Conservation (phyloP, 2,113 vertebrate species). For the Lagopus muta region DNA sequence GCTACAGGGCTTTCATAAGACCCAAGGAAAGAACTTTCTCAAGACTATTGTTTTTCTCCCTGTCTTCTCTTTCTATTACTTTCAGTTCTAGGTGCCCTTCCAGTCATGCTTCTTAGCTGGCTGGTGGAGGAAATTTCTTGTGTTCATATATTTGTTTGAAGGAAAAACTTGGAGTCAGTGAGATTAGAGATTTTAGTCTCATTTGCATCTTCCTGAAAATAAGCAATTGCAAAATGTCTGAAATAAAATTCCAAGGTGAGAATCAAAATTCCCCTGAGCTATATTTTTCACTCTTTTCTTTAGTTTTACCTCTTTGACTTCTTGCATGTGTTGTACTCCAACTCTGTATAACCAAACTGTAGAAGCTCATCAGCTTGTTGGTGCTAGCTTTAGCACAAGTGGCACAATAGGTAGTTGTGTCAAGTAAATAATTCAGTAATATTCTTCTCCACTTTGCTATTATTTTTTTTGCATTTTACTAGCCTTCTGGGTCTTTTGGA, state of each 20-base stretch:
- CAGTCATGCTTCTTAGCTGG: not conserved
- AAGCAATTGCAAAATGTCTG: not conserved
- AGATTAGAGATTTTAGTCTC: not conserved
- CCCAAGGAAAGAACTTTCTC: not conserved
- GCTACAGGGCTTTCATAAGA: not conserved
- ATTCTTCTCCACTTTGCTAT: not conserved
- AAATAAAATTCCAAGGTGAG: not conserved
- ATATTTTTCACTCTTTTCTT: not conserved
- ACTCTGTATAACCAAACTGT: not conserved
- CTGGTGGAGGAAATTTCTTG: not conserved
- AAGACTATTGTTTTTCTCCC: not conserved
- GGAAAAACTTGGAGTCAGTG: not conserved
- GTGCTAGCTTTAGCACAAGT: not conserved
- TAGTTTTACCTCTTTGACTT: not conserved
- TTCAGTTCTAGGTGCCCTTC: not conserved
- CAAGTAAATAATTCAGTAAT: not conserved
- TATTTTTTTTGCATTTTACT: not conserved
- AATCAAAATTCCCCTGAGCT: not conserved
- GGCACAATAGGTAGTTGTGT: not conserved
- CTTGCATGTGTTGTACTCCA: not conserved
- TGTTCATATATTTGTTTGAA: not conserved
- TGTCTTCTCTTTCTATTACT: not conserved
- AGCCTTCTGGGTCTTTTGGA: not conserved
- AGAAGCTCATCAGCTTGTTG: not conserved
- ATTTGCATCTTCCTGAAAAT: not conserved